Percentiles rank a stretch among this genome's conserved stretches.
Conservation (phyloP, 2,113 vertebrate genomes). For the Callospermophilus lateralis region DNA sequence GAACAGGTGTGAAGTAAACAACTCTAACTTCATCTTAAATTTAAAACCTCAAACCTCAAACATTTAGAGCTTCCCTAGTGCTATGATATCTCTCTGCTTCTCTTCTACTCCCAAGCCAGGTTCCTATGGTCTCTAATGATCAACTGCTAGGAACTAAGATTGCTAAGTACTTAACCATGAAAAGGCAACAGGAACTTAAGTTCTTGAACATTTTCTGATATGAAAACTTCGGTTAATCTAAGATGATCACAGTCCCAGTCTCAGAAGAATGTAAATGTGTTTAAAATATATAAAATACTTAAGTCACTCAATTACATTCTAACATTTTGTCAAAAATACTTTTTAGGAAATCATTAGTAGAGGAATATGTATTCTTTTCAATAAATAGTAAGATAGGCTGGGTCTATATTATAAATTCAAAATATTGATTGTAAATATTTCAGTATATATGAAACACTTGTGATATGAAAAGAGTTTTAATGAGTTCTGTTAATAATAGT, state of each 20-base stretch:
- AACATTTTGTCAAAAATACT: neutral
- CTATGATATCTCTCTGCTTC: neutral
- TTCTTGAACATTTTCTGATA: neutral
- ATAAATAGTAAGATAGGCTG: neutral
- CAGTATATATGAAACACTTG: neutral
- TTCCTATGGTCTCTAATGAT: neutral
- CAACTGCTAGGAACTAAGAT: neutral
- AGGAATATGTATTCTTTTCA: neutral
- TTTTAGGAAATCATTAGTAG: neutral
- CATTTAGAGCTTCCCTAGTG: neutral
- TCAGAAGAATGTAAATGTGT: constrained; percentile 16
- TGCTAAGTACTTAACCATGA: neutral
- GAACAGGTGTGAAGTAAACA: constrained; percentile 65
- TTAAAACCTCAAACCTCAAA: neutral
- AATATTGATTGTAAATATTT: neutral
- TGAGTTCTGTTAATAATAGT: neutral
- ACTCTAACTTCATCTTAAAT: constrained; percentile 32
- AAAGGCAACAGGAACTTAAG: neutral
- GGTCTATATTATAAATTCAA: neutral
- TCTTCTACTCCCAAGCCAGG: neutral
- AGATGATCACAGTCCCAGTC: neutral
- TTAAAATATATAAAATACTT: neutral
- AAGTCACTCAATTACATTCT: neutral
- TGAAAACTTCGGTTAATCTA: neutral
- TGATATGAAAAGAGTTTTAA: neutral